These are phyloP conservation scores for Leptoteleia sp. DNA, from an alignment of 1,140 invertebrate species.

Conservation along the genomic window DNA sequence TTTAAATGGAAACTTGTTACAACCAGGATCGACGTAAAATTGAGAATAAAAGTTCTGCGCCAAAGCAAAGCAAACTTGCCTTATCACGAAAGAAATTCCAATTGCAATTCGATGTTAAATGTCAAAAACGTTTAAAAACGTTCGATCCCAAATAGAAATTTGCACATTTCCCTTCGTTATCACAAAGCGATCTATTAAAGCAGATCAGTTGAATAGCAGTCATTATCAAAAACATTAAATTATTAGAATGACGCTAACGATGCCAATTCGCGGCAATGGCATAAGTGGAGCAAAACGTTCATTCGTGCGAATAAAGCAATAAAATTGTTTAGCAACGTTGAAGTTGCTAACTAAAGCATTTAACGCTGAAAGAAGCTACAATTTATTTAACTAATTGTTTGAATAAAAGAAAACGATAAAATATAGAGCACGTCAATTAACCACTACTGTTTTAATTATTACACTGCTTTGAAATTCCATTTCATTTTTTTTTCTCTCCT, in stretches of 20 bases:
- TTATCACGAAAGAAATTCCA: slow-evolving; percentile 8
- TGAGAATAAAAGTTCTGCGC: slow-evolving; percentile 12
- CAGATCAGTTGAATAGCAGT: slow-evolving; percentile 16
- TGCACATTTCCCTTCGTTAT: too few species aligned
- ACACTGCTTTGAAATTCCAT: too few species aligned
- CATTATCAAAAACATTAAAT: slow-evolving; percentile 48
- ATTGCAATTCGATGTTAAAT: slow-evolving; percentile 1
- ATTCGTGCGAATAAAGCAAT: slow-evolving; percentile 59
- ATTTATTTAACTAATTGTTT: slow-evolving; percentile 56
- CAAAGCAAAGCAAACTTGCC: slow-evolving; percentile 3
- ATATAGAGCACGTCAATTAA: too few species aligned
- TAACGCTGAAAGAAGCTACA: slow-evolving; percentile 43
- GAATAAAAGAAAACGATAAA: too few species aligned
- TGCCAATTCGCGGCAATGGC: slow-evolving; percentile 37
- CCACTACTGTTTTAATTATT: too few species aligned
- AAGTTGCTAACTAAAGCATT: slow-evolving; percentile 50
- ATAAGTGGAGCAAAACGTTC: slow-evolving; percentile 61
- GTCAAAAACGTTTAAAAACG: neutral
- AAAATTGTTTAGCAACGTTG: slow-evolving; percentile 57
- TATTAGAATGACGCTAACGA: slow-evolving; percentile 61
- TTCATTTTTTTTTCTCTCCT: too few species aligned
- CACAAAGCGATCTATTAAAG: slow-evolving; percentile 22
- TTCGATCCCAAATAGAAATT: slow-evolving; percentile 5
- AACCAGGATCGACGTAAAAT: slow-evolving; percentile 15
- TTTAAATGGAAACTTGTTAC: slow-evolving; percentile 54